A percentile compares a stretch with the other conserved stretches of the same genome.
Conservation (phyloP, 2,113 vertebrate genomes). For the Phrynosoma platyrhinos region DNA sequence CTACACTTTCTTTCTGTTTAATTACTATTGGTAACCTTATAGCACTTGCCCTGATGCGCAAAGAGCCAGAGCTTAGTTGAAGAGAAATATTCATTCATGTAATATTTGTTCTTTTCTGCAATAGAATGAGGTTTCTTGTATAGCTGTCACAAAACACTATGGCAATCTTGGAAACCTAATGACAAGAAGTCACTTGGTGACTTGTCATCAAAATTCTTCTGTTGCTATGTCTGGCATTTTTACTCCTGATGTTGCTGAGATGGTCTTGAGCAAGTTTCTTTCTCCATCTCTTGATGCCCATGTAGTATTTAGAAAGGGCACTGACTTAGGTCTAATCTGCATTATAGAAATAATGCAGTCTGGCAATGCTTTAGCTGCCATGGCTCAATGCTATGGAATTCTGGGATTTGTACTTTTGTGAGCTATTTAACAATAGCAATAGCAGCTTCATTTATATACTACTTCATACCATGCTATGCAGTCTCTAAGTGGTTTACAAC, state of each 20-base stretch:
- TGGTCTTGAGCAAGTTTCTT: background rate
- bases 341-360: too few relatives aligned
- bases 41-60: background rate
- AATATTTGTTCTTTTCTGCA: background rate
- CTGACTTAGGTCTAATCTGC: slow-evolving; percentile 1
- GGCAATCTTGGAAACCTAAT: background rate
- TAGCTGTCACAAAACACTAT: background rate
- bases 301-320: slow-evolving; percentile 44
- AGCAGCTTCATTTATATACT: too few relatives aligned
- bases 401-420: too few relatives aligned
- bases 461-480: too few relatives aligned
- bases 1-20: background rate
- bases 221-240: background rate
- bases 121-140: background rate
- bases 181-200: background rate
- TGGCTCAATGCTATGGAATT: too few relatives aligned
- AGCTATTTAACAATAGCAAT: too few relatives aligned
- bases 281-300: background rate
- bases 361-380: too few relatives aligned
- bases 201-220: background rate
- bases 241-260: background rate
- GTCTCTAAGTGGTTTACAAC: too few relatives aligned
- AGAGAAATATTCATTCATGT: background rate
- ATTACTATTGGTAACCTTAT: background rate
- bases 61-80: background rate